phyloP scores from a whole-genome alignment of 1,140 invertebrate species.

The Ctenoplectra terminalis region DNA sequence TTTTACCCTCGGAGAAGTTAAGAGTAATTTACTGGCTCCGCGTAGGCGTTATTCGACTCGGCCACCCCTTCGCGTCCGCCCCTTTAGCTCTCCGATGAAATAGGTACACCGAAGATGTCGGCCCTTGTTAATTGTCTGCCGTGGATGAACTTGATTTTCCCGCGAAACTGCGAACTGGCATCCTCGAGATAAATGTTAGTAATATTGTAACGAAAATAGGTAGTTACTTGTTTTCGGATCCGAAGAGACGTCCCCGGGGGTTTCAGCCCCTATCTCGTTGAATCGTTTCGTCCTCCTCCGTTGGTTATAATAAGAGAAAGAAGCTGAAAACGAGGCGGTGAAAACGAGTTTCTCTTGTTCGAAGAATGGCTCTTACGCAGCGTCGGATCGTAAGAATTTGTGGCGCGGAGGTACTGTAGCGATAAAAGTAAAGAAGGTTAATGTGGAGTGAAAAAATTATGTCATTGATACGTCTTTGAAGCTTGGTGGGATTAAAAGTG shows the following conservation, averaged over 20 bases:
- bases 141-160: slow-evolving; percentile 67
- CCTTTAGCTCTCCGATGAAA: slow-evolving; percentile 5
- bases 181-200: slow-evolving; percentile 57
- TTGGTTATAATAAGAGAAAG: background rate
- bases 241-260: background rate
- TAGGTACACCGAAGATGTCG: slow-evolving; percentile 27
- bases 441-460: too few relatives aligned
- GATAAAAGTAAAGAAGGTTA: too few relatives aligned
- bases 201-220: slow-evolving; percentile 62
- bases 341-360: background rate
- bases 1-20: slow-evolving; percentile 81
- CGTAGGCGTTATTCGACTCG: slow-evolving; percentile 69
- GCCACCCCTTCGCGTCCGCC: too few relatives aligned
- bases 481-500: too few relatives aligned
- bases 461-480: too few relatives aligned
- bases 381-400: too few relatives aligned
- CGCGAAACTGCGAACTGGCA: slow-evolving; percentile 40
- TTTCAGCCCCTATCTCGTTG: background rate
- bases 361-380: background rate
- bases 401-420: too few relatives aligned
- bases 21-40: slow-evolving; percentile 81
- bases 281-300: too few relatives aligned
- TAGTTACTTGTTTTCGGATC: slow-evolving; percentile 51
- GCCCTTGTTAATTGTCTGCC: slow-evolving; percentile 68
- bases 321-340: background rate